Conservation (phyloP, 2,888 invertebrate species). For the Cremastinae sp. region DNA sequence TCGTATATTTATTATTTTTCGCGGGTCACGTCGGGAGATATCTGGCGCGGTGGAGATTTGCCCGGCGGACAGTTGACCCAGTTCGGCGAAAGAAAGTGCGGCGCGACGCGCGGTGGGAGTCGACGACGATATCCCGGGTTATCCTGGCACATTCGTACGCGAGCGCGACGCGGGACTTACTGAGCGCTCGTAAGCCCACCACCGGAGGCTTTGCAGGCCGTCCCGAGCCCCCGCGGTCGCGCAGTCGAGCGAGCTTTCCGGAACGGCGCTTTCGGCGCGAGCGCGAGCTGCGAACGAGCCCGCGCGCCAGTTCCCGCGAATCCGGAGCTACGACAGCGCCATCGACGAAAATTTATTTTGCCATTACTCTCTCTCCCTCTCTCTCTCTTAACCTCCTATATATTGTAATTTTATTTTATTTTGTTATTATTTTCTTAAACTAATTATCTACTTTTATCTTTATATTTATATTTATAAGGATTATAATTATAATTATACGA, state of each 20-base stretch:
- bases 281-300: conserved; percentile 5
- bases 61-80: conserved; percentile 65
- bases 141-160: conserved; percentile 63
- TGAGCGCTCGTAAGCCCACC: conserved; percentile 55
- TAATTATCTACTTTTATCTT: too few species aligned
- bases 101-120: conserved; percentile 37
- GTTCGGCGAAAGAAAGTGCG: conserved; percentile 57
- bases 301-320: conserved; percentile 49
- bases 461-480: too few species aligned
- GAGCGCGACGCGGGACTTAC: conserved; percentile 68
- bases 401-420: too few species aligned
- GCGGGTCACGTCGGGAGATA: conserved; percentile 37
- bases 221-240: conserved; percentile 55
- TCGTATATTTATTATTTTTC: conserved; percentile 8
- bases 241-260: conserved; percentile 50
- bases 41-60: conserved; percentile 48
- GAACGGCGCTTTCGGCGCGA: conserved; percentile 23
- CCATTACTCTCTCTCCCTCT: conserved; percentile 28
- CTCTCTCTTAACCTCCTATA: too few species aligned
- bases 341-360: conserved; percentile 14
- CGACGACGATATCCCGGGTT: conserved; percentile 30
- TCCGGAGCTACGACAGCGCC: conserved; percentile 43
- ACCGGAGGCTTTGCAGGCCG: conserved; percentile 39
- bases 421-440: too few species aligned
- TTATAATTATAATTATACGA: too few species aligned